Evolutionary conservation across 2,797 vertebrate species (phyloP), one percentile per base, ranked within the genome.

Genomic region (Nyctalus aviator): DNA sequence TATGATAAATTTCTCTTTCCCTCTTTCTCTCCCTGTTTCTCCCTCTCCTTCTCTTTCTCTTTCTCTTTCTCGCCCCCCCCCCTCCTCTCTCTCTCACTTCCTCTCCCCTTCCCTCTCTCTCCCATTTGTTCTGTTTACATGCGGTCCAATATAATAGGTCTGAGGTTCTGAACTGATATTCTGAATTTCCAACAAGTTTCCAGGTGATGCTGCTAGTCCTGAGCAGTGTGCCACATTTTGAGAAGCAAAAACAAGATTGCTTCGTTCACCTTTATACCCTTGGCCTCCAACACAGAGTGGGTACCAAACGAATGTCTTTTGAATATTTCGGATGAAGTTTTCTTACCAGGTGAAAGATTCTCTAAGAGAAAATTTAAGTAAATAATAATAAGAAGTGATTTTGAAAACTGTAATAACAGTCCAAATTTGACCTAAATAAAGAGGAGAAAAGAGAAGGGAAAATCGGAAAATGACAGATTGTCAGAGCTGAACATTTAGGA

Each of bases 401-500:
- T 48, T 35, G 48, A 81, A 93, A 93, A 88, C 25, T 50, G 6
- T 82, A 87, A 32, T 41, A 18, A 15, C 62, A 32, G 37, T 68
- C 17, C 46, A 81, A 64, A 81, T 81, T 79, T 81, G 79, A 91
- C 46, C 64, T 88, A 81, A 88, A 82, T 78, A 88, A 84, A 87
- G 25, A 50, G 32, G 41, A 94, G 37, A 78, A 93, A 92, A 82
- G 73, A 84, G 69, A 86, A 72, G 6, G 27, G 66, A 66, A 71
- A 89, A 68, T 84, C 32, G 66, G 72, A 76, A 87, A 87, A 71
- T 69, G 64, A 64, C 46, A 77, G 27, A 72, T 41, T 50, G 2
- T 88, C 79, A 62, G 82, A 86, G 76, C 44, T 81, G 66, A 78
- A 79, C 13, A 82, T 71, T 35, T 37, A 55, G 81, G 46, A 84